Conservation (phyloP, 2,113 vertebrate genomes). For the Colossoma macropomum region DNA sequence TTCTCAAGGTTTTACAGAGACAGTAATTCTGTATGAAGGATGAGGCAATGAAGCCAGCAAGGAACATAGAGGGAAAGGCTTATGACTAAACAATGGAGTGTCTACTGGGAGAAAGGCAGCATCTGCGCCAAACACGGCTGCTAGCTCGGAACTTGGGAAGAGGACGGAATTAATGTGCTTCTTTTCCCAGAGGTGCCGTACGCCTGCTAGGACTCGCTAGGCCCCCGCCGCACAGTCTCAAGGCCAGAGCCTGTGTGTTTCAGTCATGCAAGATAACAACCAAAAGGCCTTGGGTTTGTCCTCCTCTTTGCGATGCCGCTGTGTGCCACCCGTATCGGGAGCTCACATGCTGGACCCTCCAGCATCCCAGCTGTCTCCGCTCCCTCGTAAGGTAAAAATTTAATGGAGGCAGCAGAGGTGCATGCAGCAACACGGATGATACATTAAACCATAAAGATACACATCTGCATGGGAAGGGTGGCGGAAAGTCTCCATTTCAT, state of each 20-base stretch:
- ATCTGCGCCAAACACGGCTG: constrained; percentile 48
- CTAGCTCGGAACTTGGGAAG: constrained; percentile 51
- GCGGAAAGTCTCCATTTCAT: constrained; percentile 77
- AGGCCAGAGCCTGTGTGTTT: constrained; percentile 43
- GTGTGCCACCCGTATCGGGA: constrained; percentile 22
- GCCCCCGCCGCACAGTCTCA: neutral
- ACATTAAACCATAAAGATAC: constrained; percentile 57
- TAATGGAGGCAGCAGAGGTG: constrained; percentile 14
- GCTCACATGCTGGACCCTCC: constrained; percentile 19
- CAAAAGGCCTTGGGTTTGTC: constrained; percentile 24
- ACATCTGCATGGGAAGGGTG: constrained; percentile 72
- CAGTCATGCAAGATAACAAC: constrained; percentile 33
- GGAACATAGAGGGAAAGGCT: constrained; percentile 43
- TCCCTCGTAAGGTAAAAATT: constrained; percentile 34
- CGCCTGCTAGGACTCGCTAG: constrained; percentile 40
- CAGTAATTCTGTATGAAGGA: constrained; percentile 58
- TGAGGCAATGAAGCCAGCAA: constrained; percentile 48
- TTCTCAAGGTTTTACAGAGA: neutral
- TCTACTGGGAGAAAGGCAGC: constrained; percentile 47
- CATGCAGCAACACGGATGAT: constrained; percentile 45
- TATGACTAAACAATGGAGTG: constrained; percentile 52
- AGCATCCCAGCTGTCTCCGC: neutral
- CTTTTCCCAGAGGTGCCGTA: constrained; percentile 49
- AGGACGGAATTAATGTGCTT: constrained; percentile 51
- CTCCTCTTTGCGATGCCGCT: neutral